Evolutionary conservation across 2,797 vertebrate species (phyloP).

Genomic region (Channa striata): DNA sequence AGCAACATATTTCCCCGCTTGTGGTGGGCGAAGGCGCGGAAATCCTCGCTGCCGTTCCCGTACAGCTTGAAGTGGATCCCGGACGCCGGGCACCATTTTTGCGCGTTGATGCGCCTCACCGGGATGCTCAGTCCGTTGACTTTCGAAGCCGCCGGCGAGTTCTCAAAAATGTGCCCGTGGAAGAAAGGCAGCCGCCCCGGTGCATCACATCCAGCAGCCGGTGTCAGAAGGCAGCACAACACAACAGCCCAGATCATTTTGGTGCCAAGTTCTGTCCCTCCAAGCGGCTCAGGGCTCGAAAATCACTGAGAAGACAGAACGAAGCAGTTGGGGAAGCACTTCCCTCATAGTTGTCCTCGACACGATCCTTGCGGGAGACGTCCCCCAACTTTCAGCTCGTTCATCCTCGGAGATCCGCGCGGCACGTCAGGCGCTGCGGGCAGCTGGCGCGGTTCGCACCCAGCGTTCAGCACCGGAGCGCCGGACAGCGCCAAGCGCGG

Average conservation of each 20-base stretch:
- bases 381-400: constrained; percentile 64
- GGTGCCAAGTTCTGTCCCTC: constrained; percentile 71
- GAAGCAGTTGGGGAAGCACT: constrained; percentile 51
- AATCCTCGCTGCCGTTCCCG: constrained; percentile 86
- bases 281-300: constrained; percentile 39
- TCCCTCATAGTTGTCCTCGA: constrained; percentile 58
- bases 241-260: constrained; percentile 80
- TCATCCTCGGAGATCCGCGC: constrained; percentile 59
- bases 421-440: constrained; percentile 68
- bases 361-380: constrained; percentile 42
- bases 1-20: constrained; percentile 85
- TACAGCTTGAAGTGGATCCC: constrained; percentile 85
- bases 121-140: constrained; percentile 89
- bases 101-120: constrained; percentile 85
- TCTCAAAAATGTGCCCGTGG: constrained; percentile 89
- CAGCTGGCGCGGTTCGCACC: constrained; percentile 56
- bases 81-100: constrained; percentile 85
- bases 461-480: constrained; percentile 75
- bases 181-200: constrained; percentile 82
- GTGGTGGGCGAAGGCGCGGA: constrained; percentile 87
- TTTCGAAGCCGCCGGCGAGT: constrained; percentile 87
- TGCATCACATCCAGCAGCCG: constrained; percentile 74
- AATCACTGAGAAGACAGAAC: constrained; percentile 52
- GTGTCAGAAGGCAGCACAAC: constrained; percentile 71
- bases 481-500: constrained; percentile 80